phyloP scores from a whole-genome alignment of 2,888 invertebrate species.

The Phragmatobia fuliginosa region DNA sequence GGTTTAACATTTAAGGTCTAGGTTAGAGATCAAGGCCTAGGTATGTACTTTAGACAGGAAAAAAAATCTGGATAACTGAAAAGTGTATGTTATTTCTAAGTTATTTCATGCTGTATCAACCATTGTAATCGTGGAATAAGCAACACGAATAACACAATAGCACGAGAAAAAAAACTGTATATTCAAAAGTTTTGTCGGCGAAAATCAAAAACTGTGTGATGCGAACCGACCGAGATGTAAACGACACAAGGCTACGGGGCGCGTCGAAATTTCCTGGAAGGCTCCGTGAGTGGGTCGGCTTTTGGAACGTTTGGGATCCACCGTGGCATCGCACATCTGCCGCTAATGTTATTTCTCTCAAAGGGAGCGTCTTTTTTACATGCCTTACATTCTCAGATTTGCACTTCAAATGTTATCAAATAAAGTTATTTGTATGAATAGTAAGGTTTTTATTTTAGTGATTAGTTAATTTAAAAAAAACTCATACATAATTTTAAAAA shows the following conservation, averaged over 20 bases:
- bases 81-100: constrained; percentile 40
- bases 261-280: constrained; percentile 81
- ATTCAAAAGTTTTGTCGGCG: constrained; percentile 73
- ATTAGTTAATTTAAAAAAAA: not conserved
- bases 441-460: too few species aligned
- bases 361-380: constrained; percentile 55
- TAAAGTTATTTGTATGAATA: constrained; percentile 1
- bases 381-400: constrained; percentile 31
- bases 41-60: constrained; percentile 26
- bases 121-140: constrained; percentile 61
- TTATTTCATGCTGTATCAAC: constrained; percentile 55
- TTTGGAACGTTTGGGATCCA: constrained; percentile 66
- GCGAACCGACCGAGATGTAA: constrained; percentile 61
- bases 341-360: constrained; percentile 64
- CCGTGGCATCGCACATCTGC: constrained; percentile 75
- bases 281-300: constrained; percentile 72
- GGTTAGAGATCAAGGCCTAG: not conserved
- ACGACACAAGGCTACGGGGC: constrained; percentile 60
- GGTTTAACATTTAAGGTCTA: not conserved
- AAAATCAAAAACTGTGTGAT: constrained; percentile 75
- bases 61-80: constrained; percentile 36
- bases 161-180: constrained; percentile 68
- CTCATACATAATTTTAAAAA: not conserved
- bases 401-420: constrained; percentile 14
- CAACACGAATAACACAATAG: constrained; percentile 58